phyloP scores from a whole-genome alignment of 2,888 invertebrate species.

The Melikaiella ostensackeni region DNA sequence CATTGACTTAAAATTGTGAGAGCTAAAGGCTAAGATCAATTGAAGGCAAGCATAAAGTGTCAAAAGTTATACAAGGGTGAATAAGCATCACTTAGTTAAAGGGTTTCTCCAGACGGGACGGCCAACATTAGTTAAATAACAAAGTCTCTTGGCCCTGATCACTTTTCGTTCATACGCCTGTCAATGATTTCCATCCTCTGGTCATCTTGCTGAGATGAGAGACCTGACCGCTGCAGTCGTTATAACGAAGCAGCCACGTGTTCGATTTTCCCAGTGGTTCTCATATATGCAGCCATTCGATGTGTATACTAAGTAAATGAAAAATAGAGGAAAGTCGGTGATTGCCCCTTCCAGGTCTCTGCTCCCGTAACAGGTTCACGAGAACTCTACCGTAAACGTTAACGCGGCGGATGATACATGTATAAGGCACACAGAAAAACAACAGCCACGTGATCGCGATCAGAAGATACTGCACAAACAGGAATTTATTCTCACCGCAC shows the following conservation, averaged over 20 bases:
- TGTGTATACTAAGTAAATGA: not conserved
- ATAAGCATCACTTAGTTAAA: not conserved
- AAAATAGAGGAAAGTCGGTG: too few species aligned
- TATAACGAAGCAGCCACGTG: not conserved
- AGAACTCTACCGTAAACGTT: not conserved
- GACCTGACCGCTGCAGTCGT: not conserved
- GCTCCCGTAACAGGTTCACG: not conserved
- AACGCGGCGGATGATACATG: not conserved
- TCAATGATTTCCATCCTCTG: not conserved
- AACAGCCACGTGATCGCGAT: not conserved
- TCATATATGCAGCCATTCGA: not conserved
- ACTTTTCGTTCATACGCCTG: not conserved
- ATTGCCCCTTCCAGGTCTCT: not conserved
- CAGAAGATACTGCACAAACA: not conserved
- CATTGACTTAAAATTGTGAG: not conserved
- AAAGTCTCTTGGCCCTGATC: not conserved
- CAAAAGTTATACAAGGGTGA: not conserved
- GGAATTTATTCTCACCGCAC: slow-evolving; percentile 9
- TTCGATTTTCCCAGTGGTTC: not conserved
- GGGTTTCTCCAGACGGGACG: not conserved
- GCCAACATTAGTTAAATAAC: not conserved
- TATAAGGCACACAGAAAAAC: not conserved
- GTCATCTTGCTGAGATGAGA: not conserved
- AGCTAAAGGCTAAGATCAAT: not conserved
- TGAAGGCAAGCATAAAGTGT: not conserved